Percentiles rank a stretch among this genome's conserved stretches.
Conservation (phyloP, 2,797 vertebrate genomes). For the Pristis pectinata region DNA sequence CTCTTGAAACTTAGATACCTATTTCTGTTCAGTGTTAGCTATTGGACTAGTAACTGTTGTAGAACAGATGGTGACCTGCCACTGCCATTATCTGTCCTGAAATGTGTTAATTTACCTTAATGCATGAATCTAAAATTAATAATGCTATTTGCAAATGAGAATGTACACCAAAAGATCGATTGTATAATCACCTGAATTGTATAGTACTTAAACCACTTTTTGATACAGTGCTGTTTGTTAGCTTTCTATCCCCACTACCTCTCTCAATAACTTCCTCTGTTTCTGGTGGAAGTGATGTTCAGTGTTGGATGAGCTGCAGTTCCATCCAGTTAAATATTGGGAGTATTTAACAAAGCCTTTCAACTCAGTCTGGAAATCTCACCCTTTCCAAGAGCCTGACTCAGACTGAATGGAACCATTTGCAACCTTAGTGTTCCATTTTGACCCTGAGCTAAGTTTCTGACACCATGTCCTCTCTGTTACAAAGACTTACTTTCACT, state of each 20-base stretch:
- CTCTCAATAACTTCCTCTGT: not conserved
- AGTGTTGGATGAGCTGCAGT: not conserved
- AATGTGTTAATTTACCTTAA: not conserved
- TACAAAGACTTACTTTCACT: conserved; percentile 11
- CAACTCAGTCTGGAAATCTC: not conserved
- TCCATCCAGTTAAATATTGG: not conserved
- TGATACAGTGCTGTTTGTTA: not conserved
- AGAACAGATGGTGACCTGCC: not conserved
- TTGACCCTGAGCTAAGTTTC: not conserved
- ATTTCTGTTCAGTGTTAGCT: not conserved
- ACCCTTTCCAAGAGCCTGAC: not conserved
- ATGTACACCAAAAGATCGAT: not conserved
- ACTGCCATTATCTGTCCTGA: not conserved
- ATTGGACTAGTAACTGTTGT: not conserved
- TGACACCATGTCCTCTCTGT: not conserved
- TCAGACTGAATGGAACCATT: not conserved
- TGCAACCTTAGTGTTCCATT: not conserved
- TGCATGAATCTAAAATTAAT: not conserved
- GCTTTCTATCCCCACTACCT: not conserved
- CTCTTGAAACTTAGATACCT: not conserved
- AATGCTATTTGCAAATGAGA: not conserved
- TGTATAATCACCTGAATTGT: not conserved
- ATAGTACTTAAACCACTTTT: not conserved
- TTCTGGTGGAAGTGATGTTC: not conserved
- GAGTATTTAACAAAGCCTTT: not conserved